phyloP scores from a whole-genome alignment of 2,888 invertebrate genomes.

The Chrysodeixis includens region DNA sequence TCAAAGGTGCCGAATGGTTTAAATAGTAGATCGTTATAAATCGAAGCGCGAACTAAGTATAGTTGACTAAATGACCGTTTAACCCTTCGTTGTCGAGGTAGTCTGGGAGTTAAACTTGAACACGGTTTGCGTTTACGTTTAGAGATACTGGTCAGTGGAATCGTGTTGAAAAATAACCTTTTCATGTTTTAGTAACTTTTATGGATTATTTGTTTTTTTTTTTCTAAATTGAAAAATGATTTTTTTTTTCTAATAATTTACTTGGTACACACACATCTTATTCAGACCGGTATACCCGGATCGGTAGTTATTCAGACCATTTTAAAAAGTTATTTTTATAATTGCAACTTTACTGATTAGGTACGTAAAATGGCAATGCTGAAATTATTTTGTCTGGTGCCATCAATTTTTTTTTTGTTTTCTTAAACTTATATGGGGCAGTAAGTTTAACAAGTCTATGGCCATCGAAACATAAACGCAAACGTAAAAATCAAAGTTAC shows the following conservation, averaged over 20 bases:
- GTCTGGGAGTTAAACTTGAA: constrained; percentile 42
- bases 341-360: too few species aligned
- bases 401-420: too few species aligned
- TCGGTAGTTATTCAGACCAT: too few species aligned
- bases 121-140: constrained; percentile 50
- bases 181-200: too few species aligned
- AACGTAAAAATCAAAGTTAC: constrained; percentile 56
- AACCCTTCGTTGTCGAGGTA: constrained; percentile 66
- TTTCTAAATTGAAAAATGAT: too few species aligned
- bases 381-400: too few species aligned
- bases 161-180: neutral
- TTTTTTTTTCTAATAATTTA: too few species aligned
- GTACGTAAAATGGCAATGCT: too few species aligned
- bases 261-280: too few species aligned
- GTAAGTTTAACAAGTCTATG: neutral
- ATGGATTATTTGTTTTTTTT: too few species aligned
- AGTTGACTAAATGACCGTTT: constrained; percentile 72
- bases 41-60: constrained; percentile 86
- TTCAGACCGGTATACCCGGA: too few species aligned
- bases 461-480: constrained; percentile 51
- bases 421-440: neutral
- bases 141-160: neutral
- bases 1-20: constrained; percentile 67
- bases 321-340: too few species aligned
- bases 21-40: constrained; percentile 80